phyloP scores from a whole-genome alignment of 2,113 vertebrate genomes.

The Camelus dromedarius region DNA sequence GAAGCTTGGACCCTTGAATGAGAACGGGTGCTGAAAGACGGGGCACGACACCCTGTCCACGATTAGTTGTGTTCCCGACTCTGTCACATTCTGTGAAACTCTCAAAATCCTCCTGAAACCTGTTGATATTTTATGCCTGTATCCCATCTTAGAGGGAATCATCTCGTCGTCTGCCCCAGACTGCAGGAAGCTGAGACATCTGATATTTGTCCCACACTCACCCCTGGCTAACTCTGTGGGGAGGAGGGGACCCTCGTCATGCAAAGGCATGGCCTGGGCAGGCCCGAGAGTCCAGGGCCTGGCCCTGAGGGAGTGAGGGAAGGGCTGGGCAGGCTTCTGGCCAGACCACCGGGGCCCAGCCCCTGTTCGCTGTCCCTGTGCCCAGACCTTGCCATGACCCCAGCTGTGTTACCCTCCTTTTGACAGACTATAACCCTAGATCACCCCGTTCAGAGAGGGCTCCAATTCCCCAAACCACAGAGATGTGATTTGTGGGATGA shows the following conservation, averaged over 20 bases:
- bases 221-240: slow-evolving; percentile 9
- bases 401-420: neutral
- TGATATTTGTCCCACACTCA: slow-evolving; percentile 28
- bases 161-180: neutral
- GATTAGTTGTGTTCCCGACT: neutral
- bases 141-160: slow-evolving; percentile 11
- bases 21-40: neutral
- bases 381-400: neutral
- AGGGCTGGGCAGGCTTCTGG: neutral
- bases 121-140: slow-evolving; percentile 37
- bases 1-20: neutral
- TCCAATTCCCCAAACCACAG: neutral
- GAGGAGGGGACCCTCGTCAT: slow-evolving; percentile 13
- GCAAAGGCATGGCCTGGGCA: neutral
- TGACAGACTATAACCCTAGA: slow-evolving; percentile 31
- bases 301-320: neutral
- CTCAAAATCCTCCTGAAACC: neutral
- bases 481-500: neutral
- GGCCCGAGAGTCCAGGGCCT: neutral
- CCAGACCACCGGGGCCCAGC: neutral
- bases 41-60: neutral
- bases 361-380: neutral
- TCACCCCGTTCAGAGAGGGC: neutral
- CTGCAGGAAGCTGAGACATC: slow-evolving; percentile 48
- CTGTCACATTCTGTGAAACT: neutral